These are phyloP conservation scores for Myotis planiceps DNA, from an alignment of 2,797 vertebrate genomes.

Conservation along the genomic window DNA sequence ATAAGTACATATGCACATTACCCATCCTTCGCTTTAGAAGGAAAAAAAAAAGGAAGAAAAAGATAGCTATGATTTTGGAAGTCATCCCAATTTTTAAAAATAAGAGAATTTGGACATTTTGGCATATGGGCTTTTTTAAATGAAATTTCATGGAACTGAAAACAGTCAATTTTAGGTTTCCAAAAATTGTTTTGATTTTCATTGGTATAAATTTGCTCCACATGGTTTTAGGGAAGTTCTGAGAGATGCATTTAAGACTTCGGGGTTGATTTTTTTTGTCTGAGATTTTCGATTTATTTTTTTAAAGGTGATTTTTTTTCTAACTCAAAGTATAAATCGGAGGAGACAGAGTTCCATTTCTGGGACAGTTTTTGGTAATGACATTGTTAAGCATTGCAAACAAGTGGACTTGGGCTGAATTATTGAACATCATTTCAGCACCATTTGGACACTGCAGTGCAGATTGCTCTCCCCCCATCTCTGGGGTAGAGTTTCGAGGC, in stretches of 20 bases:
- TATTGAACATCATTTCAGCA: background rate
- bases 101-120: constrained; percentile 79
- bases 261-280: constrained; percentile 45
- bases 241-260: constrained; percentile 80
- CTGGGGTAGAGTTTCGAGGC: background rate
- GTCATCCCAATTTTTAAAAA: constrained; percentile 80
- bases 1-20: constrained; percentile 78
- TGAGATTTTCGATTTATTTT: constrained; percentile 72
- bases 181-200: constrained; percentile 84
- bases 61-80: constrained; percentile 79
- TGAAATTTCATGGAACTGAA: constrained; percentile 82
- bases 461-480: background rate
- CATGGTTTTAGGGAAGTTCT: constrained; percentile 73
- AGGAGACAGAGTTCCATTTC: constrained; percentile 58
- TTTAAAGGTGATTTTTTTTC: constrained; percentile 67
- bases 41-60: constrained; percentile 66
- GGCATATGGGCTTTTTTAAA: constrained; percentile 82
- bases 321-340: constrained; percentile 49
- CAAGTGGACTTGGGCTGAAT: background rate
- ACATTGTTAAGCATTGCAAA: background rate
- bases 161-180: constrained; percentile 79
- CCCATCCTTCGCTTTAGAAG: constrained; percentile 67
- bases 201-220: constrained; percentile 69
- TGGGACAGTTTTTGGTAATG: constrained; percentile 47
- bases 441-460: background rate